phyloP scores from a whole-genome alignment of 2,113 vertebrate species.

The Catharus bicknelli region DNA sequence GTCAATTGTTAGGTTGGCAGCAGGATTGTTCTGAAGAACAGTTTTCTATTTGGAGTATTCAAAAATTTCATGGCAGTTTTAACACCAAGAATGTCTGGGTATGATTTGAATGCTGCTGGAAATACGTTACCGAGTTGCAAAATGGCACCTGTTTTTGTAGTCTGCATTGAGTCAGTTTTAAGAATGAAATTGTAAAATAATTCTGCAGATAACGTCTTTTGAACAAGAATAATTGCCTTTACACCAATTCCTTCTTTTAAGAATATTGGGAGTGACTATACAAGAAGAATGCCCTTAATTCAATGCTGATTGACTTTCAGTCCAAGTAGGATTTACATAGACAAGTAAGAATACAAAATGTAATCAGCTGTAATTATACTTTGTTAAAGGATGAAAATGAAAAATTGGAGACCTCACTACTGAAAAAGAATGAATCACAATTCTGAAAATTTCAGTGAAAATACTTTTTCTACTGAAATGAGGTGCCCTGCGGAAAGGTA shows the following conservation, averaged over 20 bases:
- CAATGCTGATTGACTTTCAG: not conserved
- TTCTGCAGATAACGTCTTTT: not conserved
- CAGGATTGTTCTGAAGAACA: not conserved
- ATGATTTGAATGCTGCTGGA: not conserved
- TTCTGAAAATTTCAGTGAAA: not conserved
- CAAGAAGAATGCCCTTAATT: not conserved
- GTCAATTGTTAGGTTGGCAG: not conserved
- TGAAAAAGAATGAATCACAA: not conserved
- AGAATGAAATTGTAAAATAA: not conserved
- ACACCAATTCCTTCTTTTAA: not conserved
- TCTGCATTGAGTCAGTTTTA: not conserved
- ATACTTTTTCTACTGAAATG: not conserved
- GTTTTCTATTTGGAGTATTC: not conserved
- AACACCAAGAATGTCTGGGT: not conserved
- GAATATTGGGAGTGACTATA: not conserved
- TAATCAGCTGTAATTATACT: not conserved
- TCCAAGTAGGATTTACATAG: not conserved
- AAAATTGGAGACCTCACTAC: not conserved
- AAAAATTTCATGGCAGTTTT: not conserved
- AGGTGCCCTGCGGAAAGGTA: not conserved
- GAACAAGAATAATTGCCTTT: not conserved
- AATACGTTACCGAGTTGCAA: rapidly evolving
- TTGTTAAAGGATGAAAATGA: not conserved
- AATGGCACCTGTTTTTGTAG: not conserved
- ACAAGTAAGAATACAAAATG: not conserved